Conservation (phyloP, 2,113 vertebrate species). For the Megaceryle torquata region DNA sequence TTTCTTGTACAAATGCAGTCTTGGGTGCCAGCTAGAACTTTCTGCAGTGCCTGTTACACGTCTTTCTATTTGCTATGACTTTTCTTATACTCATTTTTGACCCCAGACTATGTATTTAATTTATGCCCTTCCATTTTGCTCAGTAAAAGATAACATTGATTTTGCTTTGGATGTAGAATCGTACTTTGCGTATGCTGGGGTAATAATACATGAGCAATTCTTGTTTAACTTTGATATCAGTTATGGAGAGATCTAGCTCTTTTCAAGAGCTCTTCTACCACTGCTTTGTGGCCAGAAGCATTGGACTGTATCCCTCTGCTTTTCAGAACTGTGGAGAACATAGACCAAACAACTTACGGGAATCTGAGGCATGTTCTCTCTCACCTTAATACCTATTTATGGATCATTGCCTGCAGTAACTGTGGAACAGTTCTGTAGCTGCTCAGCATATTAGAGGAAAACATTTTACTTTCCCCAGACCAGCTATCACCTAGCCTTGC, state of each 20-base stretch:
- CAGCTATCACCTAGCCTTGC: background rate
- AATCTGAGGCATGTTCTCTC: background rate
- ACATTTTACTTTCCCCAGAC: background rate
- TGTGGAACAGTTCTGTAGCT: background rate
- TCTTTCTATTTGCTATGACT: background rate
- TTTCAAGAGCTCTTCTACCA: background rate
- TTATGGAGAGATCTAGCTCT: background rate
- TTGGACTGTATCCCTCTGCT: background rate
- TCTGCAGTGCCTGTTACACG: background rate
- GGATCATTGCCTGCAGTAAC: background rate
- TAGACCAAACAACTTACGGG: background rate
- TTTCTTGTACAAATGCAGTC: background rate
- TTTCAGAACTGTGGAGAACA: background rate
- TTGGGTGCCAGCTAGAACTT: conserved; percentile 24
- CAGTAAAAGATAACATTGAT: background rate
- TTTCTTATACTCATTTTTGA: background rate
- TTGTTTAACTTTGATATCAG: background rate
- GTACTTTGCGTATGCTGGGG: background rate
- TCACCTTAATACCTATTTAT: background rate
- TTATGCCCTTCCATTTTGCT: background rate
- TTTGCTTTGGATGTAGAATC: background rate
- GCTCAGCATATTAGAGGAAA: background rate
- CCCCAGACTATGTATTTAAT: background rate
- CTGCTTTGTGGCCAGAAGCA: background rate
- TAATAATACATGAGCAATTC: background rate